Conservation (phyloP, 1,140 invertebrate species). For the Drosophila insularis region DNA sequence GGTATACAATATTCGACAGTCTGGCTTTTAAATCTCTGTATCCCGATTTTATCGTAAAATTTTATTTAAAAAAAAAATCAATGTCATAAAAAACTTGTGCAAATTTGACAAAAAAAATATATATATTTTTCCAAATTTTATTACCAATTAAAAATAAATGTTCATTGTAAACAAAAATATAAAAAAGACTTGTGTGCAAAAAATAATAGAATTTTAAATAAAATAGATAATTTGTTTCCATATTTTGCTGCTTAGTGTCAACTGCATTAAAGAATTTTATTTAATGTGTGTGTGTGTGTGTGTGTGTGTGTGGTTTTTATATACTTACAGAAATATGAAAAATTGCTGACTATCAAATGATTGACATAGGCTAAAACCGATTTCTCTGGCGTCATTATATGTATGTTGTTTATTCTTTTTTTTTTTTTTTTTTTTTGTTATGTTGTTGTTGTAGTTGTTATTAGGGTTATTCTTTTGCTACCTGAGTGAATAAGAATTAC, state of each 20-base stretch:
- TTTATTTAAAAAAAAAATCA: no score
- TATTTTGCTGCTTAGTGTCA: not conserved
- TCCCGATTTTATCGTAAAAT: no score
- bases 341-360: constrained; percentile 81
- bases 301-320: not conserved
- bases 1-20: no score
- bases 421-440: constrained; percentile 29
- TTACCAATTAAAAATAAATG: not conserved
- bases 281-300: not conserved
- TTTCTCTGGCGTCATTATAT: constrained; percentile 78
- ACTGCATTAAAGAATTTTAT: not conserved
- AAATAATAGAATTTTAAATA: no score
- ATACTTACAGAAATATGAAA: constrained; percentile 82
- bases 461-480: constrained; percentile 43
- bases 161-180: not conserved
- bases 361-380: constrained; percentile 78
- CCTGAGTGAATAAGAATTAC: constrained; percentile 67
- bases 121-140: not conserved
- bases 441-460: constrained; percentile 30
- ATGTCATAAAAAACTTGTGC: no score
- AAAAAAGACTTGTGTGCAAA: no score
- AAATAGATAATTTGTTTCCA: no score
- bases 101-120: no score
- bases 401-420: constrained; percentile 29
- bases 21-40: no score